Conservation (phyloP, 2,888 invertebrate species). For the Tenthredo mesomela region DNA sequence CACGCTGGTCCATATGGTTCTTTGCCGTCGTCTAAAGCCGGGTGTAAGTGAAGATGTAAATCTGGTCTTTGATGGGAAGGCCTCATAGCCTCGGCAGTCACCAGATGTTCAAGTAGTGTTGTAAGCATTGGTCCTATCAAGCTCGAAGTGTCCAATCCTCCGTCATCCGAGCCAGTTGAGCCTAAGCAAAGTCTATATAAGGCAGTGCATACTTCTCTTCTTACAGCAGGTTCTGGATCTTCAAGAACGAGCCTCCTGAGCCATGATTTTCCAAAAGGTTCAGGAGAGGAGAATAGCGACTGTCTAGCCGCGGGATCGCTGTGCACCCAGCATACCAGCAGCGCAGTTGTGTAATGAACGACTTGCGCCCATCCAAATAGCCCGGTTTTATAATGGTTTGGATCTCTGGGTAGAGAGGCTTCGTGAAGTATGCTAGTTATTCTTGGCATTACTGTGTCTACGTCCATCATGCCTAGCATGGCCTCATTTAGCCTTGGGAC, state of each 20-base stretch:
- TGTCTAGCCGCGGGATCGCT: slow-evolving; percentile 90
- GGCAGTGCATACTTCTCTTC: slow-evolving; percentile 95
- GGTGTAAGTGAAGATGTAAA: slow-evolving; percentile 79
- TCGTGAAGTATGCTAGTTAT: slow-evolving; percentile 93
- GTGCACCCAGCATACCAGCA: slow-evolving; percentile 96
- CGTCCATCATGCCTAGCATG: slow-evolving; percentile 91
- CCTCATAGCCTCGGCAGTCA: slow-evolving; percentile 92
- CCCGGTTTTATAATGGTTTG: slow-evolving; percentile 93
- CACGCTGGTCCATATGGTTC: slow-evolving; percentile 97
- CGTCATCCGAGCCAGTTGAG: slow-evolving; percentile 78
- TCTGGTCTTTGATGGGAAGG: slow-evolving; percentile 77
- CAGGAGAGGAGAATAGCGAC: slow-evolving; percentile 86
- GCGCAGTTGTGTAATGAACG: slow-evolving; percentile 93
- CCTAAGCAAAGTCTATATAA: slow-evolving; percentile 93
- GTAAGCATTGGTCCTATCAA: slow-evolving; percentile 89
- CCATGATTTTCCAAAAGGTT: slow-evolving; percentile 86
- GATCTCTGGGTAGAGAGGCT: slow-evolving; percentile 89
- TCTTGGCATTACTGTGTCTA: slow-evolving; percentile 90
- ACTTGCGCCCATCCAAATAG: slow-evolving; percentile 96
- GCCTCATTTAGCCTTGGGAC: slow-evolving; percentile 87
- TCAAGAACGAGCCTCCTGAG: slow-evolving; percentile 92
- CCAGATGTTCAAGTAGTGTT: slow-evolving; percentile 89
- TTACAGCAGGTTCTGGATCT: slow-evolving; percentile 94
- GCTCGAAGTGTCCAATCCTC: slow-evolving; percentile 71
- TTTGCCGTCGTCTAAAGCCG: slow-evolving; percentile 89